These are phyloP conservation scores for Strigamia crassipes DNA, from an alignment of 2,888 invertebrate species.

Conservation along the genomic window DNA sequence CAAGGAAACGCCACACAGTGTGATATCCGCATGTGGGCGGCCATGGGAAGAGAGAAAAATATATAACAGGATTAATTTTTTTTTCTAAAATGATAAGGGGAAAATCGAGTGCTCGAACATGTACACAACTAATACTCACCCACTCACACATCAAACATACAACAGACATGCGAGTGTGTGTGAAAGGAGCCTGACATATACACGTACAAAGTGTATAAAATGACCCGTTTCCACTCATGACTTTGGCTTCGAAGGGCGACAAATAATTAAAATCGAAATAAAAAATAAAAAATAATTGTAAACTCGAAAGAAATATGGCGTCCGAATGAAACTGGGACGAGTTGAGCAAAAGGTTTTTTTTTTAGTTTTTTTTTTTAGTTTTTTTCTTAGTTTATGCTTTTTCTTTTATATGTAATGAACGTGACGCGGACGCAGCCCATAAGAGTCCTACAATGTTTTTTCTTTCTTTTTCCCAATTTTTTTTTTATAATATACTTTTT, in stretches of 20 bases:
- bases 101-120: neutral
- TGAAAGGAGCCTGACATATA: neutral
- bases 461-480: neutral
- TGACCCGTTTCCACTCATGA: constrained; percentile 30
- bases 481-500: no score
- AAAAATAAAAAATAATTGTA: neutral
- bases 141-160: constrained; percentile 13
- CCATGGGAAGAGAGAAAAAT: neutral
- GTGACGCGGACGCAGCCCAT: constrained; percentile 34
- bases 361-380: neutral
- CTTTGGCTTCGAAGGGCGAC: constrained; percentile 25
- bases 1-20: constrained; percentile 32
- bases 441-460: neutral
- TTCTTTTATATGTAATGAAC: constrained; percentile 1
- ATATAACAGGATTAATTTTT: neutral
- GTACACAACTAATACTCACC: constrained; percentile 12
- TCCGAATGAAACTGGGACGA: constrained; percentile 19
- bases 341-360: constrained; percentile 30
- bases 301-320: neutral
- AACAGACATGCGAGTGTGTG: constrained; percentile 23
- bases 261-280: neutral
- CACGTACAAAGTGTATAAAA: neutral
- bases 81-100: neutral
- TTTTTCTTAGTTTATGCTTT: neutral
- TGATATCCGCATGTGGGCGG: constrained; percentile 36